Base-by-base conservation (phyloP, 2,888 invertebrate species). In the Oscheius sp. region DNA sequence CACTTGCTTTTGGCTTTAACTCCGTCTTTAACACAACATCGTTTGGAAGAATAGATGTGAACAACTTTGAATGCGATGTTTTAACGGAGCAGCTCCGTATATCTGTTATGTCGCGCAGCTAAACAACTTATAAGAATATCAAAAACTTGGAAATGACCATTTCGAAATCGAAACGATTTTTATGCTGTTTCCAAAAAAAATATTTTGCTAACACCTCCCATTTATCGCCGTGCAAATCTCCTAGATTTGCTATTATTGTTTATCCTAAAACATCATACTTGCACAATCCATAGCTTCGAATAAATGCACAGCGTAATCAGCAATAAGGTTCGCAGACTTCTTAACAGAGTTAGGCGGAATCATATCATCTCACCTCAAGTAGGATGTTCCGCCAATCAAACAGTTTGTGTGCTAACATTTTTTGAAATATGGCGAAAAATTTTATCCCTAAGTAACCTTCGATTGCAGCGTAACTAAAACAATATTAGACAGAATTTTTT, bases 241-340 rank as follows among this genome's bases (percentile, higher is more conserved):
- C 55, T 55, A 23, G 7, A 55, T 18, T 18, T 2, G 13, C 6
- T 21, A 55, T 35, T 35, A 35, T 3, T 35, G 9, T 6, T 35
- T 6, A 35, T 35, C 3, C 3, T 9, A 35, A 35, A 35, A 35
- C 9, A 6, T 35, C 3, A 35, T 9, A 55, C 55, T 21, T 25
- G 25, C 7, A 55, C 25, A 55, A 13, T 55, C 55, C 12, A 55
- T 55, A 13, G 21, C 23, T 13, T 55, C 13, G 23, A 55, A 55
- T 23, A 55, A 25, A 55, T 55, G 55, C 2, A 25, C 55, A 55
- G 55, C 55, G 23, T 55, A 55, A 55, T 55, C 25, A 55, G 55
- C 55, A 6, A 55, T 7, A 2, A 23, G 13, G 21, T 55, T 55
- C 2, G 55, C 21, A 25, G 55, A 21, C 7, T 55, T 13, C 55